These are phyloP conservation scores for Sialia sialis DNA, from an alignment of 2,113 vertebrate genomes.

Conservation along the genomic window DNA sequence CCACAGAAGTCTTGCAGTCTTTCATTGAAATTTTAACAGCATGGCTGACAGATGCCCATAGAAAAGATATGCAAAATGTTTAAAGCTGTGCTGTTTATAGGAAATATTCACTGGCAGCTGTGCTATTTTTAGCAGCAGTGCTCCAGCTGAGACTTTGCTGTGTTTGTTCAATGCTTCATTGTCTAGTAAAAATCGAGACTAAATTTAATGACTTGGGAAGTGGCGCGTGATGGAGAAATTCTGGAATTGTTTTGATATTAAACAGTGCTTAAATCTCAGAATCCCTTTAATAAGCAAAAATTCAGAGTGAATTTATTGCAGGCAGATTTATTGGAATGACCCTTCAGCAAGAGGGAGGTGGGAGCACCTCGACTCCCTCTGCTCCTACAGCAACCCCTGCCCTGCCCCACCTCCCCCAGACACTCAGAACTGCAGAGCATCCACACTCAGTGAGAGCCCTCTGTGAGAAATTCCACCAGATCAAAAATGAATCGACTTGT, in stretches of 20 bases:
- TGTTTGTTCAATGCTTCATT: conserved; percentile 71
- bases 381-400: not conserved
- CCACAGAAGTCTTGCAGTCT: not conserved
- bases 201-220: conserved; percentile 53
- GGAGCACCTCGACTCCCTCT: not conserved
- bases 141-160: conserved; percentile 44
- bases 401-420: not conserved
- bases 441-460: not conserved
- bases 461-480: not conserved
- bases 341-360: not conserved
- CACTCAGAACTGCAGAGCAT: not conserved
- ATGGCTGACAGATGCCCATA: conserved; percentile 6
- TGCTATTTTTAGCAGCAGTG: conserved; percentile 61
- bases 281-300: not conserved
- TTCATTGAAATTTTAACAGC: not conserved
- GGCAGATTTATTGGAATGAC: not conserved
- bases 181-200: conserved; percentile 57
- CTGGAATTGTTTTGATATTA: conserved; percentile 45
- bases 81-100: not conserved
- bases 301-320: not conserved
- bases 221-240: conserved; percentile 19
- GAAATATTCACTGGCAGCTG: not conserved
- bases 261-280: not conserved
- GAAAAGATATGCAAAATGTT: not conserved
- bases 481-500: not conserved